phyloP scores from a whole-genome alignment of 2,888 invertebrate genomes.

The Lacanobia oleracea region DNA sequence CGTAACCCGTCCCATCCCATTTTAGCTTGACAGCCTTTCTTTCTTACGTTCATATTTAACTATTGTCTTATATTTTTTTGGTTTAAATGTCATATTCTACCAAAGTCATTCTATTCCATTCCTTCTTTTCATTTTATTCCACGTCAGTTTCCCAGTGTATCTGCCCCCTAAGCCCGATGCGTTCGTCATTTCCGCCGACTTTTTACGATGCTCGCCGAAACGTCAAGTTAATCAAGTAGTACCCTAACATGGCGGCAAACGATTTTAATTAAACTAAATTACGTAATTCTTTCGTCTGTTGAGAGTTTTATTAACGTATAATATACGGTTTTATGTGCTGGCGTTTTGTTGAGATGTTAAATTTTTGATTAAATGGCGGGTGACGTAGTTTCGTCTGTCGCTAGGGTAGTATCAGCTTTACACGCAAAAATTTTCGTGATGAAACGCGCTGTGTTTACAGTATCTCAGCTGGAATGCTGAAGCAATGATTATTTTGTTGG shows the following conservation, averaged over 20 bases:
- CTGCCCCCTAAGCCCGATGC: constrained; percentile 65
- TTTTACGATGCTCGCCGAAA: constrained; percentile 80
- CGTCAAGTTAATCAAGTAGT: constrained; percentile 81
- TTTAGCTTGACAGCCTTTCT: too few relatives aligned
- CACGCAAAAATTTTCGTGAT: neutral
- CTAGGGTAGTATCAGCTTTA: neutral
- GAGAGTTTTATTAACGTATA: constrained; percentile 69
- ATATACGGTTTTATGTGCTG: constrained; percentile 52
- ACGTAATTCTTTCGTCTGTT: constrained; percentile 78
- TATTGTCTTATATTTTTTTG: too few relatives aligned
- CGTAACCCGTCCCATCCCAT: too few relatives aligned
- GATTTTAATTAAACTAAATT: constrained; percentile 86
- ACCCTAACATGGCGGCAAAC: constrained; percentile 73
- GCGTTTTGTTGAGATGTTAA: constrained; percentile 47
- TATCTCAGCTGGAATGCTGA: too few relatives aligned
- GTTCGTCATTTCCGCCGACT: constrained; percentile 74
- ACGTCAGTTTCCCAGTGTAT: constrained; percentile 44
- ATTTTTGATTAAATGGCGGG: constrained; percentile 53
- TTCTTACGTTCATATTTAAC: too few relatives aligned
- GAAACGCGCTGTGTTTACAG: neutral
- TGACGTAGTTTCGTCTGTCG: constrained; percentile 7
- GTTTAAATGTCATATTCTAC: too few relatives aligned
- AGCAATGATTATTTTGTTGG: too few relatives aligned
- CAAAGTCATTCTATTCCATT: neutral
- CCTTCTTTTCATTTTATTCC: neutral